Base-by-base conservation (phyloP, 2,797 vertebrate species). In the Esox lucius region DNA sequence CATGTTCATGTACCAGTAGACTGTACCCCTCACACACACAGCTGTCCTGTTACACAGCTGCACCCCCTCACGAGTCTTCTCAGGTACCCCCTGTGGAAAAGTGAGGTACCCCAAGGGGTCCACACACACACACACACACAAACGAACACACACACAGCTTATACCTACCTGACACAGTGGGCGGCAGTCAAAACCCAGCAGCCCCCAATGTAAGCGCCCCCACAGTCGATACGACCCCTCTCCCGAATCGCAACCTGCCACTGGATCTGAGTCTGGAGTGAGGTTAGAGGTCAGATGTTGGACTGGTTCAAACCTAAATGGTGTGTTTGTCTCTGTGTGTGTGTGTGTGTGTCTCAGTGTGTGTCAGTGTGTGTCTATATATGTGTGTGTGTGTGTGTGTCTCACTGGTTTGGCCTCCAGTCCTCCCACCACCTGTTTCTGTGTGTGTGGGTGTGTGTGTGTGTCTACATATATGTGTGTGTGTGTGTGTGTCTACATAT, bases 171-270 rank as follows among this genome's bases (percentile, higher is more conserved):
- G 90, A 98, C 95, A 56, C 97, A 98, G 78, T 98, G 97, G 70
- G 97, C 97, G 8, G 97, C 97, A 0, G 97, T 98, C 85, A 99
- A 28, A 22, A 99, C 75, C 97, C 97, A 99, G 78, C 97, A 99
- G 78, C 95, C 95, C 39, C 97, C 96, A 2, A 99, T 95, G 70
- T 95, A 99, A 49, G 93, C 92, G 2, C 96, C 97, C 64, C 97
- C 97, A 75, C 97, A 99, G 86, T 92, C 89, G 12, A 96, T 83
- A 17, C 0, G 84, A 0, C 4, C 9, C 0, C 46, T 75, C 0
- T 96, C 92, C 83, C 84, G 93, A 70, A 99, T 90, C 17, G 94
- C 97, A 22, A 98, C 80, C 91, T 99, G 97, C 97, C 97, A 99
- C 72, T 97, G 96, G 84, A 98, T 96, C 85, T 98, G 94, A 72